Percentiles rank a stretch among this genome's conserved stretches.
These are phyloP conservation scores for Sicus ferrugineus DNA, from an alignment of 2,888 invertebrate species.

Conservation along the genomic window DNA sequence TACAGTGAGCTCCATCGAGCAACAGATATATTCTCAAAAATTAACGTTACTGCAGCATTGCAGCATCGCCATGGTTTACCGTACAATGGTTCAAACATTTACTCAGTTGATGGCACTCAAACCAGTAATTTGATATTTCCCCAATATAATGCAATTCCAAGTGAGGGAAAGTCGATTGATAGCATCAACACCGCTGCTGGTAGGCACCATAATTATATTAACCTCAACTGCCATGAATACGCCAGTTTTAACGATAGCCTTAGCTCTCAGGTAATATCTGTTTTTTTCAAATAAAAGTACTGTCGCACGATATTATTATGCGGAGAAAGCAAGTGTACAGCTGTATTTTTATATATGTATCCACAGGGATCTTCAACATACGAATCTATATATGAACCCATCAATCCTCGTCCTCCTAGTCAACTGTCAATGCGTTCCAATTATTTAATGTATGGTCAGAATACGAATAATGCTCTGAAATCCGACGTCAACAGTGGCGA, in stretches of 20 bases:
- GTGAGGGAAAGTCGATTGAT: not conserved
- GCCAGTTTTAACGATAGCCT: conserved; percentile 59
- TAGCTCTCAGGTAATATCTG: conserved; percentile 64
- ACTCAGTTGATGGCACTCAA: not conserved
- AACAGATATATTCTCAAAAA: conserved; percentile 70
- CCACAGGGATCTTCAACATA: conserved; percentile 75
- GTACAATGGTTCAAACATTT: conserved; percentile 26
- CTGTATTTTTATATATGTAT: too few species aligned
- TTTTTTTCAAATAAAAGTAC: not conserved
- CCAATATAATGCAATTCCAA: conserved; percentile 4
- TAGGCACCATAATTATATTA: conserved; percentile 43
- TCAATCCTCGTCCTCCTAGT: conserved; percentile 81
- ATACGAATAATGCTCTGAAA: conserved; percentile 65
- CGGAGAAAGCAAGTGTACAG: too few species aligned
- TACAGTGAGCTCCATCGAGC: conserved; percentile 87
- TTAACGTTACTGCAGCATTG: not conserved
- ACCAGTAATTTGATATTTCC: not conserved
- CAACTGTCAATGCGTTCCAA: conserved; percentile 73
- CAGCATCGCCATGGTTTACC: conserved; percentile 34
- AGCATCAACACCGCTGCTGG: not conserved
- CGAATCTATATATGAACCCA: conserved; percentile 92
- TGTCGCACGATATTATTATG: not conserved
- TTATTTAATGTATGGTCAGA: conserved; percentile 74
- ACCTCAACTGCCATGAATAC: conserved; percentile 45
- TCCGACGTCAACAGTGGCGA: conserved; percentile 30